phyloP scores from a whole-genome alignment of 1,140 invertebrate genomes.

The Papilio polyxenes region DNA sequence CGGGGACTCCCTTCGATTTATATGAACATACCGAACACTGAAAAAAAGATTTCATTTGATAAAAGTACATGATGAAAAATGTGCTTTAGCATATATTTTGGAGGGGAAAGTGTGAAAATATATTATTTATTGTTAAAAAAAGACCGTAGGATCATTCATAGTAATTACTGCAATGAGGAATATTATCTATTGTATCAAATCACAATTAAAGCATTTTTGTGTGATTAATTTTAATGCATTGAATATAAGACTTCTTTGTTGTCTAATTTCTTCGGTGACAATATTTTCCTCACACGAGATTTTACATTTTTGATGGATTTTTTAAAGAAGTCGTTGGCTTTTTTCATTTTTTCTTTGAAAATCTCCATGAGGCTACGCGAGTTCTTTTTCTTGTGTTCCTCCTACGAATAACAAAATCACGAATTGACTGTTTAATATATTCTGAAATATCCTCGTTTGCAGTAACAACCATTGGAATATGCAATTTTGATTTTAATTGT shows the following conservation, averaged over 20 bases:
- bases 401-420: slow-evolving; percentile 17
- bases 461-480: neutral
- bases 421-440: neutral
- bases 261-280: slow-evolving; percentile 18
- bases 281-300: slow-evolving; percentile 31
- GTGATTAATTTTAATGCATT: neutral
- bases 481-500: neutral
- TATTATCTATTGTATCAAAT: neutral
- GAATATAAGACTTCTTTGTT: slow-evolving; percentile 22
- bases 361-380: neutral
- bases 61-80: neutral
- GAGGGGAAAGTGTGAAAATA: neutral
- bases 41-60: slow-evolving; percentile 51
- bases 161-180: neutral
- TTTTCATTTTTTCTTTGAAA: slow-evolving; percentile 39
- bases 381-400: slow-evolving; percentile 9
- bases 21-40: slow-evolving; percentile 62
- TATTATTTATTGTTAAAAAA: neutral
- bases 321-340: slow-evolving; percentile 49
- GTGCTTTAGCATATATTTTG: neutral
- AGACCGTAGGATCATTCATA: too few relatives aligned
- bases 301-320: slow-evolving; percentile 44
- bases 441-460: neutral
- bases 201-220: neutral
- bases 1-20: slow-evolving; percentile 36